Base-by-base conservation (phyloP, 2,888 invertebrate species). In the Portevinia maculata region DNA sequence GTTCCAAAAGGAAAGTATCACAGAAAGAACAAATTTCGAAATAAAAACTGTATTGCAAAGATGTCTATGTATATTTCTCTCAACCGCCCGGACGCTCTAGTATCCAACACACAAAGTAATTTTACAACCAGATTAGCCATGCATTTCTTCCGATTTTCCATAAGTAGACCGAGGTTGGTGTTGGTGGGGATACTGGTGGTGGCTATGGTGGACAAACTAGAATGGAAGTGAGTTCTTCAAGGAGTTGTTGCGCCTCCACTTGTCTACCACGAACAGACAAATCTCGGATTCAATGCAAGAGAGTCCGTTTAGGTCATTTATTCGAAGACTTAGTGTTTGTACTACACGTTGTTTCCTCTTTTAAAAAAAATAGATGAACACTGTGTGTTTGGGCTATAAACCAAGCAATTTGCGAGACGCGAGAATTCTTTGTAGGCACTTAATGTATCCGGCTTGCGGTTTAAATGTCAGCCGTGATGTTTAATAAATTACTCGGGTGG, bases 41-140 rank as follows among this genome's bases (percentile, higher is more conserved):
- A 32, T 6, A 15, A 17, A n/a, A n/a, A n/a, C 57, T 28, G 24
- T 52, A 37, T 9, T 44, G 39, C 32, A n/a, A 55, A 57, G n/a
- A 65, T 19, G 24, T 79, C 64, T 71, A 65, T 73, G 73, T 53
- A n/a, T n/a, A 46, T 50, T 39, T 65, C 32, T 46, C 79, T 24
- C 37, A n/a, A 11, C 3, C 30, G 44, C 44, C 59, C 48, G 48
- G 41, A 78, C 48, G 44, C 50, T n/a, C 28, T 7, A 37, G 41
- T 59, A 55, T 74, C 62, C 67, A 75, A 75, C 50, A 70, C 65
- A 73, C 74, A 69, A 71, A 70, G 76, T 57, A 60, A 71, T 78
- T 83, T 24, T 53, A 78, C 78, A 73, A 83, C 78, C 78, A 73
- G 83, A 78, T 83, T 78, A 78, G 71, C 65, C 60, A 64, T 70